Conservation (phyloP, 2,888 invertebrate species). For the Abrostola triplasia region DNA sequence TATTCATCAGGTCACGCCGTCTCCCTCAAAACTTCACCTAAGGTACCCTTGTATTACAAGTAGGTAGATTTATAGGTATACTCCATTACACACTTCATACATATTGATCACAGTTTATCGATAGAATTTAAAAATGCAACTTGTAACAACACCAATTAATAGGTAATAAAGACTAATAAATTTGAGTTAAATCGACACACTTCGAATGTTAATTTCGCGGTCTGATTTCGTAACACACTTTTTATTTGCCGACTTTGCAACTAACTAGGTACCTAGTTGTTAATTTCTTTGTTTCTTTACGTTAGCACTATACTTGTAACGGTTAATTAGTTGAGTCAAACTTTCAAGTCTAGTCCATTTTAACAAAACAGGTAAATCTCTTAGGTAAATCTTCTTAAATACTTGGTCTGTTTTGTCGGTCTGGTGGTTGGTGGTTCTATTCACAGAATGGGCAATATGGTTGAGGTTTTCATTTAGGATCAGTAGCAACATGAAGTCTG, state of each 20-base stretch:
- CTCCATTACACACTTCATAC: too few species aligned
- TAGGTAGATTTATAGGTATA: too few species aligned
- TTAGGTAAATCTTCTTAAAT: too few species aligned
- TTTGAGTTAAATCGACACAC: conserved; percentile 26
- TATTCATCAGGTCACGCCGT: too few species aligned
- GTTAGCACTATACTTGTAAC: conserved; percentile 10
- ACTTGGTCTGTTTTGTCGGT: too few species aligned
- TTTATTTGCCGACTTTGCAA: conserved; percentile 57
- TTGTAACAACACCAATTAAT: neutral
- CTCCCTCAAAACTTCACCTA: too few species aligned
- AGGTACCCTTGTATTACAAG: too few species aligned
- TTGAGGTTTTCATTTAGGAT: too few species aligned
- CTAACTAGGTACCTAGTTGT: conserved; percentile 32
- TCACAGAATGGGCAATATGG: too few species aligned
- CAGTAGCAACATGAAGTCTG: too few species aligned
- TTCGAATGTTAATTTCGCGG: conserved; percentile 64
- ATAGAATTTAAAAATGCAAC: neutral
- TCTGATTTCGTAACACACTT: conserved; percentile 61
- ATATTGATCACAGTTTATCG: neutral
- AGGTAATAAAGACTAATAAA: conserved; percentile 4
- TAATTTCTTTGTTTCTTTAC: conserved; percentile 48
- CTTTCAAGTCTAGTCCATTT: neutral
- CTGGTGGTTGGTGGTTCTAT: too few species aligned
- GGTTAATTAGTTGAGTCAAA: conserved; percentile 13
- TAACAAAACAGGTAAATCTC: too few species aligned